phyloP scores from a whole-genome alignment of 2,888 invertebrate genomes.

The Oscheius onirici region DNA sequence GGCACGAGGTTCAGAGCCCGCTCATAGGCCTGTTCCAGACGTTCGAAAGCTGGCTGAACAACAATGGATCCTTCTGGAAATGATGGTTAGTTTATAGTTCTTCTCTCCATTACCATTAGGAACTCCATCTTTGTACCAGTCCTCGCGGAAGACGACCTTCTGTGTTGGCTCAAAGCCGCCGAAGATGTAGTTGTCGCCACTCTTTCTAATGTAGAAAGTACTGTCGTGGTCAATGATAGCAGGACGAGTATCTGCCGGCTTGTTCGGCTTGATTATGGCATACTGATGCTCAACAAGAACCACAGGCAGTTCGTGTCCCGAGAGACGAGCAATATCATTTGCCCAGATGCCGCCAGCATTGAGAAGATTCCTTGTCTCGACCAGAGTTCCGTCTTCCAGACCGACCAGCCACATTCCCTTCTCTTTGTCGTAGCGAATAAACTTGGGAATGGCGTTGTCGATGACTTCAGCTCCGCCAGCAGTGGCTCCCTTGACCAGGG shows the following conservation, averaged over 20 bases:
- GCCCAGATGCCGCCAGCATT: slow-evolving; percentile 75
- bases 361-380: slow-evolving; percentile 72
- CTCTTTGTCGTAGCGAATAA: slow-evolving; percentile 56
- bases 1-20: slow-evolving; percentile 56
- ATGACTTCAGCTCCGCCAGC: slow-evolving; percentile 71
- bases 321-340: slow-evolving; percentile 72
- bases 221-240: slow-evolving; percentile 74
- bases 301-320: slow-evolving; percentile 72
- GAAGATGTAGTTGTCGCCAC: slow-evolving; percentile 72
- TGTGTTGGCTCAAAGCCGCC: slow-evolving; percentile 73
- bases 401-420: slow-evolving; percentile 43
- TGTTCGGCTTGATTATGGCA: slow-evolving; percentile 66
- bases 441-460: slow-evolving; percentile 57
- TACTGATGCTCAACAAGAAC: slow-evolving; percentile 75
- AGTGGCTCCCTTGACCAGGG: slow-evolving; percentile 73
- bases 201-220: slow-evolving; percentile 73
- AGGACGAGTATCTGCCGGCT: slow-evolving; percentile 70
- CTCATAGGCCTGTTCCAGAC: slow-evolving; percentile 52
- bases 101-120: slow-evolving; percentile 69
- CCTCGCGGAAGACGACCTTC: slow-evolving; percentile 72
- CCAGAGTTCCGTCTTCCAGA: slow-evolving; percentile 47
- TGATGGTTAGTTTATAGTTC: neutral
- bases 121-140: slow-evolving; percentile 73
- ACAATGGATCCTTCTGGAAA: slow-evolving; percentile 52
- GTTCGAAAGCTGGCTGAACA: slow-evolving; percentile 54